Base-by-base conservation (phyloP, 2,113 vertebrate genomes). In the Barnardius zonarius region DNA sequence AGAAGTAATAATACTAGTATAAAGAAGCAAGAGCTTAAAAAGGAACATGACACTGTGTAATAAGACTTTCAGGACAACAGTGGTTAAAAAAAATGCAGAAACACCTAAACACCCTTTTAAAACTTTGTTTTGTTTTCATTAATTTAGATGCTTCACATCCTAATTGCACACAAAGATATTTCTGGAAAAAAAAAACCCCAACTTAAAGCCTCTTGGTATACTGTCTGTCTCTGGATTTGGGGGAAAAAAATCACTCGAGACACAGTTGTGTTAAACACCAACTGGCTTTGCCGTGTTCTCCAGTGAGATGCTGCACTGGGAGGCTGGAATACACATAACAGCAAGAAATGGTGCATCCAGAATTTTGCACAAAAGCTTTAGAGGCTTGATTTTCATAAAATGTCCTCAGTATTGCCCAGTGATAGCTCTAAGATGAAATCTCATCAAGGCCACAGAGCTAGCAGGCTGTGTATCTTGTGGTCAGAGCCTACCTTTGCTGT, bases 81-180 rank as follows among this genome's bases (percentile, higher is more conserved):
- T 44, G n/a, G 39, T 76, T 73, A 20, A 46, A 16, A 43, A 64
- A 55, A 73, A 46, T 1, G n/a, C 41, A 74, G 35, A 66, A 83
- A 57, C 10, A 59, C 11, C 0, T 0, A 66, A 83, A 52, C 8
- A 63, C 9, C 1, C 0, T 39, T 82, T 48, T 77, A 13, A 48
- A 84, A 25, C 10, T 44, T 44, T 44, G 43, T 64, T 10, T 39
- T 62, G 27, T 33, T 33, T 25, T 33, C 2, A 3, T 72, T 51
- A 25, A 52, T 48, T 69, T 69, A 24, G 4, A 49, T 76, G 39
- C 11, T 80, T 86, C 41, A 37, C 24, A 15, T 90, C 13, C 11
- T 63, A 17, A 67, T 41, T 55, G 87, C 15, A 85, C 14, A 48
- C 17, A 61, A 82, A 57, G 2, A 7, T 57, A 57, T 31, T 76